Base-by-base conservation (phyloP, 2,797 vertebrate genomes). In the Protonibea diacanthus region DNA sequence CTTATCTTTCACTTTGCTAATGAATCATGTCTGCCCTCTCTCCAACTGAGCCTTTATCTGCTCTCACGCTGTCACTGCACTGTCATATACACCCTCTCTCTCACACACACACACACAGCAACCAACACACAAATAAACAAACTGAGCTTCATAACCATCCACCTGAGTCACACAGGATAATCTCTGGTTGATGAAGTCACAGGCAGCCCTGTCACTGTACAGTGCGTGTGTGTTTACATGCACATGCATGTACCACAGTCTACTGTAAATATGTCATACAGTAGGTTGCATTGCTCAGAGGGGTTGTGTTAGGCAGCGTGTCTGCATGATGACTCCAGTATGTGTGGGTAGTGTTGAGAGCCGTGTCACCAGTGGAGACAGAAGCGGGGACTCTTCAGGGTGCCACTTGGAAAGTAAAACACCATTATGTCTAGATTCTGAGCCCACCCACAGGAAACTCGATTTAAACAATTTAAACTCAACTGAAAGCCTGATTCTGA, bases 141-240 rank as follows among this genome's bases (percentile, higher is more conserved):
- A 85, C 82, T 12, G 23, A 78, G 90, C 83, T 83, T 89, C 57
- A 79, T 90, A 91, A 92, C 87, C 90, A 86, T 87, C 80, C 86
- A 93, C 91, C 92, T 93, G 91, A 93, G 89, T 93, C 92, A 94
- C 87, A 53, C 81, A 78, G 78, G 86, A 92, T 93, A 90, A 93
- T 92, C 86, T 86, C 71, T 52, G 56, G 78, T 91, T 86, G 89
- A 92, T 93, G 86, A 93, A 91, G 89, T 93, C 88, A 93, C 81
- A 82, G 81, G 76, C 85, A 83, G 74, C 80, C 68, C 83, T 72
- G 78, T 89, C 89, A 74, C 88, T 84, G 72, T 83, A 82, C 81
- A 18, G 76, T 59, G 55, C 67, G 65, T 45, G 49, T 81, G 42
- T 69, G 58, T 89, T 86, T 90, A 82, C 81, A 80, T 87, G 74